Percentiles rank a stretch among this genome's conserved stretches.
Evolutionary conservation across 2,113 vertebrate species (phyloP).

Genomic region (Asarcornis scutulata): DNA sequence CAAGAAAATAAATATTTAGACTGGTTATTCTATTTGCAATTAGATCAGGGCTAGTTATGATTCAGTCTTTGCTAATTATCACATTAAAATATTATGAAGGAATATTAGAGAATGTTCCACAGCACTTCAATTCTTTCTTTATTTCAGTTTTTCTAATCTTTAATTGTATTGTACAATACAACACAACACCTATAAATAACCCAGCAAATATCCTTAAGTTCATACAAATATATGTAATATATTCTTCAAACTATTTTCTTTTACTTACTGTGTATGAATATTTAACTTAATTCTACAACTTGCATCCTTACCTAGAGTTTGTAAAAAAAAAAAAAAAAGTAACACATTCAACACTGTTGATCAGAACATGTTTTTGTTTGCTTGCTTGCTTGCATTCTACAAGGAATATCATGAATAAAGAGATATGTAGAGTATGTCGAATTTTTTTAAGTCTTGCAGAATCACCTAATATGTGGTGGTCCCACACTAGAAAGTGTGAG

Average conservation of each 20-base stretch:
- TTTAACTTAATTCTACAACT: not conserved
- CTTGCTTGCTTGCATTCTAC: not conserved
- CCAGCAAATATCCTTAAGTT: not conserved
- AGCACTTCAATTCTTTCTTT: not conserved
- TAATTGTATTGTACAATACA: not conserved
- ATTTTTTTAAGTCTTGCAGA: not conserved
- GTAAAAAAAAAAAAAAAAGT: not conserved
- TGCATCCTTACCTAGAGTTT: not conserved
- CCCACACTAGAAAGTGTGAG: not conserved
- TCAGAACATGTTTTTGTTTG: not conserved
- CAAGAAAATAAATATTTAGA: not conserved
- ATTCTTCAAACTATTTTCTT: not conserved
- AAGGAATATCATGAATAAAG: not conserved
- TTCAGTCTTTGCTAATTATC: not conserved
- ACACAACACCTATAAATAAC: not conserved
- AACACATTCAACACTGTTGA: not conserved
- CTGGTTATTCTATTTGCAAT: not conserved
- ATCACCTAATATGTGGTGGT: not conserved
- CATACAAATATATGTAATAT: not conserved
- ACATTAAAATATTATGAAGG: not conserved
- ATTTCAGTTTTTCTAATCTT: not conserved
- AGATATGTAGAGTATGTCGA: not conserved
- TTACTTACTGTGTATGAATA: not conserved
- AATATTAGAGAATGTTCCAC: not conserved
- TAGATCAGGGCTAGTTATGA: not conserved